A percentile compares a stretch with the other conserved stretches of the same genome.
Evolutionary conservation across 1,140 invertebrate species (phyloP).

Genomic region (Harlomillsia oculata): DNA sequence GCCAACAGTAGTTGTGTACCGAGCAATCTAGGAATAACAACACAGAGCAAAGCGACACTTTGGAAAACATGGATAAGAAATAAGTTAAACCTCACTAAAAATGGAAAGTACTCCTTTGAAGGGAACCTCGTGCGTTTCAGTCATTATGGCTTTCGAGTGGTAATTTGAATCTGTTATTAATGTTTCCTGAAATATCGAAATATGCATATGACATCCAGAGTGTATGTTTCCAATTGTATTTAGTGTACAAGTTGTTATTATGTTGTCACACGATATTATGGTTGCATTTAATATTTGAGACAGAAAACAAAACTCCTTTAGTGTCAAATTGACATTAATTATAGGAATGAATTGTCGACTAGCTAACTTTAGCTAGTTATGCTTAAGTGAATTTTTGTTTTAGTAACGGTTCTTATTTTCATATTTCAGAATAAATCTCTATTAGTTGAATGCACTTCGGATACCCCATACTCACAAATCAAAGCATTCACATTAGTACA

Average conservation of each 20-base stretch:
- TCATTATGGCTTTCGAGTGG: constrained; percentile 32
- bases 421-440: constrained; percentile 61
- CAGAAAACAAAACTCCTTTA: too few species aligned
- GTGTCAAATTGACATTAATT: too few species aligned
- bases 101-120: constrained; percentile 34
- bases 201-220: background rate
- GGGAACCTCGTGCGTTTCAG: constrained; percentile 23
- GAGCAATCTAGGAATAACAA: constrained; percentile 3
- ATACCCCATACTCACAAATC: constrained; percentile 81
- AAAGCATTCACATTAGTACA: constrained; percentile 60
- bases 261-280: too few species aligned
- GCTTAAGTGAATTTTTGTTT: constrained; percentile 5
- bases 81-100: constrained; percentile 32
- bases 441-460: constrained; percentile 73
- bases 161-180: constrained; percentile 12
- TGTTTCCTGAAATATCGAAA: background rate
- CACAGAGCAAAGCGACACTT: constrained; percentile 26
- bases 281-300: too few species aligned
- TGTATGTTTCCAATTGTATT: too few species aligned
- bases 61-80: constrained; percentile 34
- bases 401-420: constrained; percentile 22
- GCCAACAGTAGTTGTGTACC: background rate
- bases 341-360: too few species aligned
- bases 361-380: background rate
- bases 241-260: too few species aligned